A percentile compares a stretch with the other conserved stretches of the same genome.
Conservation (phyloP, 1,140 invertebrate genomes). For the Sitobion miscanthi region DNA sequence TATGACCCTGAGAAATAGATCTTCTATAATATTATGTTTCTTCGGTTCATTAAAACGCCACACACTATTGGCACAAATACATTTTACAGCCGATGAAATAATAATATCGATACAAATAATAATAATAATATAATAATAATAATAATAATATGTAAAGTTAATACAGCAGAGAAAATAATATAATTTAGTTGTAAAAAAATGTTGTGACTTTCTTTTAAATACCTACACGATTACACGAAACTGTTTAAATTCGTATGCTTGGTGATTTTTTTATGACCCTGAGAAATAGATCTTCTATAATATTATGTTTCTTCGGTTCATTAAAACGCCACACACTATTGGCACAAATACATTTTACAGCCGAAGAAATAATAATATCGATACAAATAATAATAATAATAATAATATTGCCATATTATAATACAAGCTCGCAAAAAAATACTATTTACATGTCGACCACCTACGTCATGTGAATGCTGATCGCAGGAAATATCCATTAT, state of each 20-base stretch:
- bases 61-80: not conserved
- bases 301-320: not conserved
- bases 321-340: not conserved
- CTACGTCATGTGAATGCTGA: not conserved
- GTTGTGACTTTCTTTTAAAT: not conserved
- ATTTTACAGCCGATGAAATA: not conserved
- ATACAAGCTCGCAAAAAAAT: not conserved
- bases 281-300: not conserved
- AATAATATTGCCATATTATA: not conserved
- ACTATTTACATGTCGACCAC: not conserved
- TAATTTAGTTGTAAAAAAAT: not conserved
- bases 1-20: not conserved
- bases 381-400: not conserved
- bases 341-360: not conserved
- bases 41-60: not conserved
- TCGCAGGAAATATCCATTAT: not conserved
- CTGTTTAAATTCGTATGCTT: not conserved
- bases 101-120: not conserved
- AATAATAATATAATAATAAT: not conserved
- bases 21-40: not conserved
- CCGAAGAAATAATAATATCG: not conserved
- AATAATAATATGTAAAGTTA: not conserved
- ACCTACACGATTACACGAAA: not conserved
- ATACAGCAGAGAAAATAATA: not conserved
- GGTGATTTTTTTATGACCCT: not conserved